Conservation (phyloP, 2,888 invertebrate genomes). For the Odontothrips loti region DNA sequence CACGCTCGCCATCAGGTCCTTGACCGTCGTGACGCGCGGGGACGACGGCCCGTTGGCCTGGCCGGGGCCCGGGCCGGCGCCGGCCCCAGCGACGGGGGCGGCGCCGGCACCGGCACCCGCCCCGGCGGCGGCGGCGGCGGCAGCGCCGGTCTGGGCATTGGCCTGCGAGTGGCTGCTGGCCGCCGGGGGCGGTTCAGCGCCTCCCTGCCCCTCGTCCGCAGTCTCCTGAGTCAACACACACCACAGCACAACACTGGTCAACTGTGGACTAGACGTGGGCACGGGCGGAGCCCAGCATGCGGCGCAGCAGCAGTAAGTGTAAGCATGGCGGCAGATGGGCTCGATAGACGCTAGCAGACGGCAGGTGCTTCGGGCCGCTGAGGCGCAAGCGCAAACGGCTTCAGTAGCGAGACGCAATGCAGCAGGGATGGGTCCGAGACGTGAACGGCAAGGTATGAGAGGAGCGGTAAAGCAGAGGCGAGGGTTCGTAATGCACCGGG, state of each 20-base stretch:
- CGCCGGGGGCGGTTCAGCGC: slow-evolving; percentile 50
- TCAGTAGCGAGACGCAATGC: slow-evolving; percentile 38
- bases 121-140: slow-evolving; percentile 35
- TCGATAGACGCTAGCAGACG: too few relatives aligned
- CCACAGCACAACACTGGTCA: slow-evolving; percentile 11
- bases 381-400: too few relatives aligned
- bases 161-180: slow-evolving; percentile 42
- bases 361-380: too few relatives aligned
- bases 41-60: slow-evolving; percentile 44
- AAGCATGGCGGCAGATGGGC: too few relatives aligned
- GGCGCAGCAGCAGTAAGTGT: too few relatives aligned
- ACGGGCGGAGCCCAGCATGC: too few relatives aligned
- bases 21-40: slow-evolving; percentile 65
- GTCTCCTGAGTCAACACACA: slow-evolving; percentile 55
- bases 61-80: slow-evolving; percentile 42
- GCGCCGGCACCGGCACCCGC: slow-evolving; percentile 40
- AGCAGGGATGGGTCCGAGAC: slow-evolving; percentile 42
- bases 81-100: slow-evolving; percentile 39
- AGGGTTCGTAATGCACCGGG: neutral
- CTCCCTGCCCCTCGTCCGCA: slow-evolving; percentile 74
- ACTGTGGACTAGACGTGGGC: neutral
- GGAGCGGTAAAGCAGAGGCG: neutral
- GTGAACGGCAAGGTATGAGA: neutral
- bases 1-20: slow-evolving; percentile 76
- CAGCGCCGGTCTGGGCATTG: too few relatives aligned